phyloP scores from a whole-genome alignment of 2,113 vertebrate genomes.

The Myrmecophaga tridactyla region DNA sequence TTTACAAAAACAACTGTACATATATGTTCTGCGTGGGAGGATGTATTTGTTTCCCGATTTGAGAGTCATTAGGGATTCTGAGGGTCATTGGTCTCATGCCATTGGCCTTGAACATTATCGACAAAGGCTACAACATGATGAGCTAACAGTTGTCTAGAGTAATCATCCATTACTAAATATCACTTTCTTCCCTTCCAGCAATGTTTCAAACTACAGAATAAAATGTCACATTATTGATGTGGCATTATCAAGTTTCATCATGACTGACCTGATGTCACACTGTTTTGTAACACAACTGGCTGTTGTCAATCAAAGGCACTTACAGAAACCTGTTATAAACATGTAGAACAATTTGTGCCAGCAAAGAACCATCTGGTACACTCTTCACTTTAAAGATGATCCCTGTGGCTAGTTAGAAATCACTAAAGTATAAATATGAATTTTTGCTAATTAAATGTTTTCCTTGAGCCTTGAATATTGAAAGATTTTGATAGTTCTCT shows the following conservation, averaged over 20 bases:
- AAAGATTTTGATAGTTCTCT: not conserved
- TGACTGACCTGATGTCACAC: conserved; percentile 60
- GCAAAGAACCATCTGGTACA: conserved; percentile 35
- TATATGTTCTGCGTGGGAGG: not conserved
- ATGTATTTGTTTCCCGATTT: not conserved
- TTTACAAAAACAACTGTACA: not conserved
- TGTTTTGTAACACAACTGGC: conserved; percentile 62
- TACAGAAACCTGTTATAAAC: conserved; percentile 23
- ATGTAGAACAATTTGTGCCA: conserved; percentile 12
- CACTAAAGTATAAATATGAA: conserved; percentile 28
- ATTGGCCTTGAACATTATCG: not conserved
- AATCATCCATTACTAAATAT: conserved; percentile 28
- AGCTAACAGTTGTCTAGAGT: conserved; percentile 42
- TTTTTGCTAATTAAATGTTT: conserved; percentile 21
- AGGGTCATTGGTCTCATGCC: not conserved
- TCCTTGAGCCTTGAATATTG: not conserved
- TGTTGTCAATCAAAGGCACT: conserved; percentile 55
- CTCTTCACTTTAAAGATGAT: conserved; percentile 29
- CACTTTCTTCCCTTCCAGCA: conserved; percentile 36
- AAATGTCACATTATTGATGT: conserved; percentile 65
- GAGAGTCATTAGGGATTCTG: not conserved
- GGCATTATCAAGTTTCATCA: conserved; percentile 59
- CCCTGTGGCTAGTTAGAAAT: conserved; percentile 53
- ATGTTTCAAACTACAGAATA: conserved; percentile 44
- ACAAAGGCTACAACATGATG: not conserved